Percentiles rank a stretch among this genome's conserved stretches.
phyloP scores from a whole-genome alignment of 2,888 invertebrate genomes.

The Scaptodrosophila latifasciaeformis region DNA sequence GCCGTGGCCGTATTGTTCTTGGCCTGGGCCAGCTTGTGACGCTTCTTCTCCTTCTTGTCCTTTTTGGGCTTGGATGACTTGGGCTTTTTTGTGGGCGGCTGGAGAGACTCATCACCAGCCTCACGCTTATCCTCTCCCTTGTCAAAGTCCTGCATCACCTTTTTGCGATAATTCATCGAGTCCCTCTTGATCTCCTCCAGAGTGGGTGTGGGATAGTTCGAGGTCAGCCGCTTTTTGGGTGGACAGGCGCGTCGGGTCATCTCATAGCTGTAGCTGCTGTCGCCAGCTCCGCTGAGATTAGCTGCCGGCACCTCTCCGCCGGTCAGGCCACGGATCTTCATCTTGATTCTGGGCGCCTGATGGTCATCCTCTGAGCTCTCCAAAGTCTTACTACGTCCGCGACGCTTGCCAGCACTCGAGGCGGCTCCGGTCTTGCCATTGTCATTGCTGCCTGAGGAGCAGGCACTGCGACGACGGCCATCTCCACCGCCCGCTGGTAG shows the following conservation, averaged over 20 bases:
- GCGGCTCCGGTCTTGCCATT: constrained; percentile 68
- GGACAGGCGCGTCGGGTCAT: constrained; percentile 79
- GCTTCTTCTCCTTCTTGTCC: constrained; percentile 78
- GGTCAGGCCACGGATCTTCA: constrained; percentile 72
- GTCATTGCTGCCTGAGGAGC: constrained; percentile 73
- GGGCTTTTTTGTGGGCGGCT: constrained; percentile 52
- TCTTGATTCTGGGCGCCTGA: constrained; percentile 81
- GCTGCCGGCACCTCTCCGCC: constrained; percentile 42
- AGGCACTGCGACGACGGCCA: constrained; percentile 76
- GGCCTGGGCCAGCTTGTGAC: constrained; percentile 73
- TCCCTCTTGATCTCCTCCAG: constrained; percentile 88
- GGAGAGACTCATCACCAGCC: constrained; percentile 24
- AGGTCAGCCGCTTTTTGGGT: constrained; percentile 85
- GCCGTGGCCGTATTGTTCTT: constrained; percentile 50
- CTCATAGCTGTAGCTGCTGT: constrained; percentile 61
- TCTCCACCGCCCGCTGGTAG: constrained; percentile 57
- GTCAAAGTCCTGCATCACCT: constrained; percentile 89
- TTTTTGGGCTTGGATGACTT: constrained; percentile 75
- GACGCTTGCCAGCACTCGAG: constrained; percentile 70
- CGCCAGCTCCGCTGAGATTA: constrained; percentile 32
- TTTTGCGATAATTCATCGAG: constrained; percentile 89
- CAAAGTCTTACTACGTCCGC: constrained; percentile 73
- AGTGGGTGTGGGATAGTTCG: constrained; percentile 79
- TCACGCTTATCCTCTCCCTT: constrained; percentile 79
- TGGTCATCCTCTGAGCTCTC: constrained; percentile 73